phyloP scores from a whole-genome alignment of 2,113 vertebrate genomes.

The Nibea coibor region DNA sequence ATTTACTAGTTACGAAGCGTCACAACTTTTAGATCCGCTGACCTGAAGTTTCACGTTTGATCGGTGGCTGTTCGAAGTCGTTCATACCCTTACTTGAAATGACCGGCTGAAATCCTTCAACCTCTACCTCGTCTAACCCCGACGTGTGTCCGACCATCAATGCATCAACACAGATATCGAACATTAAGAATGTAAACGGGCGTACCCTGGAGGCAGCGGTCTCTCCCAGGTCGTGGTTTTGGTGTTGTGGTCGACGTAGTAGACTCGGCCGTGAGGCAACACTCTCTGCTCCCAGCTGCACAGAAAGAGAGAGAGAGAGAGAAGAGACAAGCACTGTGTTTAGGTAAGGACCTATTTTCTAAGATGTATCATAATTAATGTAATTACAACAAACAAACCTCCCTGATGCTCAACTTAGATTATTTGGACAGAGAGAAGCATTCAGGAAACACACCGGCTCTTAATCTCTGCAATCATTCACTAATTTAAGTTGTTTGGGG shows the following conservation, averaged over 20 bases:
- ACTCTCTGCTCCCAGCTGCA: conserved; percentile 96
- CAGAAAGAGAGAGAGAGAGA: conserved; percentile 5
- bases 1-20: neutral
- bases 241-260: conserved; percentile 99
- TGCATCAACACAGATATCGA: conserved; percentile 11
- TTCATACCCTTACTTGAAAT: neutral
- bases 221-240: conserved; percentile 99
- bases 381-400: neutral
- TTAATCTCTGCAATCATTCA: conserved; percentile 1
- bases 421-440: neutral
- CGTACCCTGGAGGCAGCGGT: conserved; percentile 94
- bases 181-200: neutral
- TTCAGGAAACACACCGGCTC: neutral
- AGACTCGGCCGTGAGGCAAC: conserved; percentile 94
- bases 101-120: neutral
- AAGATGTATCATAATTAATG: neutral
- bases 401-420: too few relatives aligned
- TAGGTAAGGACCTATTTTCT: neutral
- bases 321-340: neutral
- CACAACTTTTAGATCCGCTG: neutral
- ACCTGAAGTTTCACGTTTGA: neutral
- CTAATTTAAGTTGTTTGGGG: neutral
- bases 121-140: neutral
- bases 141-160: neutral
- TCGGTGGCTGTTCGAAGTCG: neutral